Conservation (phyloP, 2,797 vertebrate species). For the Melanotaenia boesemani region DNA sequence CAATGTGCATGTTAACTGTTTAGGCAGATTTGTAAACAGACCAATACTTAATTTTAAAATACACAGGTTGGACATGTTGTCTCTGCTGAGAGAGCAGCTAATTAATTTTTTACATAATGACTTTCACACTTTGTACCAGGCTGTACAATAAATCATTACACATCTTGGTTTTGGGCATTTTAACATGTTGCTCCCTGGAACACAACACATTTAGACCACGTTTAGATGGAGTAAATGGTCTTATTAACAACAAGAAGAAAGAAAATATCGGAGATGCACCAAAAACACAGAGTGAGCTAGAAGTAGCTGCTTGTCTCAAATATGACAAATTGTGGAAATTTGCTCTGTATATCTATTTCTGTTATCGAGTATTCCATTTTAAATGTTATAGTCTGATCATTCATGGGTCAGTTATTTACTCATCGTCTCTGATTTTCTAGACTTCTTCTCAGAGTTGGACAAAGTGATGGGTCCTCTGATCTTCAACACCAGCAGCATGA, state of each 20-base stretch:
- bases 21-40: neutral
- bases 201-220: neutral
- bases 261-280: neutral
- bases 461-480: constrained; percentile 96
- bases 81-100: neutral
- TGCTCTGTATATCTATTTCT: too few relatives aligned
- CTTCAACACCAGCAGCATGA: constrained; percentile 99
- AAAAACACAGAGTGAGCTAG: neutral
- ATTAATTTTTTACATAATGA: too few relatives aligned
- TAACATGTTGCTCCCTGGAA: too few relatives aligned
- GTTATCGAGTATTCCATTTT: neutral
- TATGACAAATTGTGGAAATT: too few relatives aligned
- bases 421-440: constrained; percentile 72
- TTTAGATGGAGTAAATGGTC: neutral
- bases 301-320: neutral
- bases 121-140: neutral
- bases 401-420: neutral
- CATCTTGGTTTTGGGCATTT: neutral
- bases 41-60: neutral
- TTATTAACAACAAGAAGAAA: neutral
- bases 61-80: neutral
- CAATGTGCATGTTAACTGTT: neutral
- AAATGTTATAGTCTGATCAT: neutral
- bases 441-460: constrained; percentile 98
- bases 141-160: neutral